A percentile compares a stretch with the other conserved stretches of the same genome.
Conservation (phyloP, 1,140 invertebrate genomes). For the Drosophila albomicans region DNA sequence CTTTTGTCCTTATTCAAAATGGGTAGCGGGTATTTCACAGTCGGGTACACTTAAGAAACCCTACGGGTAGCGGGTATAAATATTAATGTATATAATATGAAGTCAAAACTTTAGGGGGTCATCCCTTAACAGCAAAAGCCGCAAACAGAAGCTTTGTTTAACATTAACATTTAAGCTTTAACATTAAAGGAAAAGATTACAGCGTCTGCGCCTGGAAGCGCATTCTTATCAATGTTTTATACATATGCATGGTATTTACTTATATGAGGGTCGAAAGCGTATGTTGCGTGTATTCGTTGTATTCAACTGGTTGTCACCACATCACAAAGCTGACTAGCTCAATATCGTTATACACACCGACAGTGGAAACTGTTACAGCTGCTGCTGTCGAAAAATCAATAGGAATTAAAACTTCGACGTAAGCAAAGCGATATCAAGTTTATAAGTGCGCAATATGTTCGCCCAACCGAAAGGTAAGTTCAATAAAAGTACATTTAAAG, state of each 20-base stretch:
- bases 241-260: slow-evolving; percentile 11
- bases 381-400: slow-evolving; percentile 71
- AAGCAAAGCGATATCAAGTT: slow-evolving; percentile 36
- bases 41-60: too few relatives aligned
- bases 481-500: neutral
- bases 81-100: neutral
- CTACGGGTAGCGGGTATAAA: neutral
- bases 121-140: neutral
- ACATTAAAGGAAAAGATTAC: slow-evolving; percentile 10
- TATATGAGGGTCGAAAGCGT: slow-evolving; percentile 30
- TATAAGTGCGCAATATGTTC: slow-evolving; percentile 70
- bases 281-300: slow-evolving; percentile 43
- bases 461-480: slow-evolving; percentile 43
- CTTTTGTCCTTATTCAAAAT: too few relatives aligned
- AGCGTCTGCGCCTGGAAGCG: slow-evolving; percentile 39
- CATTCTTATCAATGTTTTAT: slow-evolving; percentile 31
- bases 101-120: neutral
- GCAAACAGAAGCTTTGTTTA: slow-evolving; percentile 8
- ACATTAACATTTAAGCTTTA: slow-evolving; percentile 13
- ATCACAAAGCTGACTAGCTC: slow-evolving; percentile 21
- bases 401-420: slow-evolving; percentile 43
- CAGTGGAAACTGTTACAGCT: slow-evolving; percentile 30
- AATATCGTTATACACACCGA: slow-evolving; percentile 55
- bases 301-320: slow-evolving; percentile 76
- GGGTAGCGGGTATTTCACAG: too few relatives aligned